These are phyloP conservation scores for Atlantisia rogersi DNA, from an alignment of 2,113 vertebrate genomes.

Conservation along the genomic window DNA sequence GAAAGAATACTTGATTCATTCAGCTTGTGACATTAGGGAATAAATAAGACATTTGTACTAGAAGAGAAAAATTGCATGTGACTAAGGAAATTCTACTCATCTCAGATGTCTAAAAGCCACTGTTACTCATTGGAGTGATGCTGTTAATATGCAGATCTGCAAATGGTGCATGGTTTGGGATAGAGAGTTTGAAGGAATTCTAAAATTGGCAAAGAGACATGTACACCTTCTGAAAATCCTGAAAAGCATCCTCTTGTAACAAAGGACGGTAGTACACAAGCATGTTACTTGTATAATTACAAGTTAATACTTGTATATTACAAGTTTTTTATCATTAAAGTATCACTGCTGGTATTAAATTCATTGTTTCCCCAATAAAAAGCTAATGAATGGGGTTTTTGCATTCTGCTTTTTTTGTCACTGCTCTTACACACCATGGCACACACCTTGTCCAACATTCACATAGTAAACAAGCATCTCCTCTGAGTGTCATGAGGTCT, in stretches of 20 bases:
- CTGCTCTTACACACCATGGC: not conserved
- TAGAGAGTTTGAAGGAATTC: not conserved
- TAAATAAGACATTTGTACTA: not conserved
- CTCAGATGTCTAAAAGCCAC: not conserved
- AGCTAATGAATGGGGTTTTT: not conserved
- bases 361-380: not conserved
- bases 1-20: not conserved
- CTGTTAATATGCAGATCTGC: not conserved
- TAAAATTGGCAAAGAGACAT: not conserved
- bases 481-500: not conserved
- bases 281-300: not conserved
- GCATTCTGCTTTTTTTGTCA: not conserved
- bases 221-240: not conserved
- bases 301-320: not conserved
- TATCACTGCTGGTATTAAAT: not conserved
- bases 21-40: not conserved
- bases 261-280: not conserved
- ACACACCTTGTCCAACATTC: not conserved
- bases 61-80: not conserved
- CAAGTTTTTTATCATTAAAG: not conserved
- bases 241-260: not conserved
- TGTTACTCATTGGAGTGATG: not conserved
- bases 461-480: not conserved
- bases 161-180: not conserved
- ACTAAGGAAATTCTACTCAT: not conserved